Base-by-base conservation (phyloP, 2,797 vertebrate genomes). In the Perodicticus potto region DNA sequence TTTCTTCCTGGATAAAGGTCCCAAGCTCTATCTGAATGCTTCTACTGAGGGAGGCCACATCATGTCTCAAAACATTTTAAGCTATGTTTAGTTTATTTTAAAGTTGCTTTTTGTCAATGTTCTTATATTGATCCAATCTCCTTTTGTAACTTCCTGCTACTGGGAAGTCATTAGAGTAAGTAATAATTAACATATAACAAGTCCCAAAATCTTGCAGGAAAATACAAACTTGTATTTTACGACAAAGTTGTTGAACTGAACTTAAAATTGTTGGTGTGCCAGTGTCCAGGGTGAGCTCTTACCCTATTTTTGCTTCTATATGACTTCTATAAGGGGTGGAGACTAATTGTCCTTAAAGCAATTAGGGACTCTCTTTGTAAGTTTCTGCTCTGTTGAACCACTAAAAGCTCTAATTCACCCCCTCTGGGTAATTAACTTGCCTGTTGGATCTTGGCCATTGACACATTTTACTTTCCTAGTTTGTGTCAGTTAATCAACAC, bases 401-500 rank as follows among this genome's bases (percentile, higher is more conserved):
- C 89, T 59, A 19, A 78, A 89, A 84, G 43, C 23, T 89, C 61
- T 67, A 86, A 69, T 40, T 86, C 43, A 91, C 8, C 40, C 43
- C 29, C 49, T 97, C 82, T 91, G 67, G 70, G 88, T 96, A 94
- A 94, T 97, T 96, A 91, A 90, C 87, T 89, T 92, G 61, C 17
- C 74, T 96, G n/a, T 86, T 96, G 72, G 29, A 96, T 94, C 74
- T 91, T 94, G 87, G 74, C 59, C 70, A 72, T 76, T 73, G 61
- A 77, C 78, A 94, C 29, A 2, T 93, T 97, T 93, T 94, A 53
- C 84, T 96, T 87, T 91, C 45, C 59, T 93, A 70, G 32, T 82
- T 92, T 86, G 53, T 92, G 43, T 96, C 78, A 91, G 85, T 93
- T 97, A 96, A 96, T 95, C 67, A 97, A 93, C 40, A 92, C 69